A percentile compares a stretch with the other conserved stretches of the same genome.
Evolutionary conservation across 2,797 vertebrate genomes (phyloP).

Genomic region (Melanotaenia pygmaea): DNA sequence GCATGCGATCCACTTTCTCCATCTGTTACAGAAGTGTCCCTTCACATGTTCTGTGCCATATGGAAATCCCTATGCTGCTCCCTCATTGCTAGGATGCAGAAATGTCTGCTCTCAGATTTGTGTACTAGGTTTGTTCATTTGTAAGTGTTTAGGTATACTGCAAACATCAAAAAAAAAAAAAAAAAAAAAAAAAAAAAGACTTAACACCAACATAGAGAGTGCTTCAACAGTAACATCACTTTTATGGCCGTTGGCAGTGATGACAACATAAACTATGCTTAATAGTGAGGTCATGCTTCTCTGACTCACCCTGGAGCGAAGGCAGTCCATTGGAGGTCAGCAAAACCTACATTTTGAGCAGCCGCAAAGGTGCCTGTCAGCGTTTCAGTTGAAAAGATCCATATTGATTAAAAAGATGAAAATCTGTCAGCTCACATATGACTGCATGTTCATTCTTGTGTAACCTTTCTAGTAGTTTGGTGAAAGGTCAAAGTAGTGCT

Average conservation of each 20-base stretch:
- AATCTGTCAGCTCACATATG: background rate
- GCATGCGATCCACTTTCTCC: background rate
- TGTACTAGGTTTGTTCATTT: background rate
- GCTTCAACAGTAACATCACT: background rate
- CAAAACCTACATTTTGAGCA: background rate
- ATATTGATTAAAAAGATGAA: constrained; percentile 1
- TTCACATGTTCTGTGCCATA: background rate
- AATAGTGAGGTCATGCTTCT: background rate
- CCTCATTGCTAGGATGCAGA: background rate
- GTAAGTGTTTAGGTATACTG: background rate
- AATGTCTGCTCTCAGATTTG: background rate
- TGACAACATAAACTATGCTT: background rate
- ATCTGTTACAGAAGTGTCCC: background rate
- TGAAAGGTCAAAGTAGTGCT: background rate
- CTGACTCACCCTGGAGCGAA: background rate
- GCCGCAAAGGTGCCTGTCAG: background rate
- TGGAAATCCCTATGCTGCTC: background rate
- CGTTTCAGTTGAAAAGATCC: background rate
- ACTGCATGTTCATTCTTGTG: background rate
- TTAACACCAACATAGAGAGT: background rate
- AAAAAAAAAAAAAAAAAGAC: too few species aligned
- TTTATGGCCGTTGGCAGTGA: background rate
- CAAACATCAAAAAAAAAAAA: background rate
- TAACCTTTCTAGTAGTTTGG: background rate
- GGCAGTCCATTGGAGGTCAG: background rate